Evolutionary conservation across 2,113 vertebrate species (phyloP), one percentile per base, ranked within the genome.

Genomic region (Maccullochella peelii): DNA sequence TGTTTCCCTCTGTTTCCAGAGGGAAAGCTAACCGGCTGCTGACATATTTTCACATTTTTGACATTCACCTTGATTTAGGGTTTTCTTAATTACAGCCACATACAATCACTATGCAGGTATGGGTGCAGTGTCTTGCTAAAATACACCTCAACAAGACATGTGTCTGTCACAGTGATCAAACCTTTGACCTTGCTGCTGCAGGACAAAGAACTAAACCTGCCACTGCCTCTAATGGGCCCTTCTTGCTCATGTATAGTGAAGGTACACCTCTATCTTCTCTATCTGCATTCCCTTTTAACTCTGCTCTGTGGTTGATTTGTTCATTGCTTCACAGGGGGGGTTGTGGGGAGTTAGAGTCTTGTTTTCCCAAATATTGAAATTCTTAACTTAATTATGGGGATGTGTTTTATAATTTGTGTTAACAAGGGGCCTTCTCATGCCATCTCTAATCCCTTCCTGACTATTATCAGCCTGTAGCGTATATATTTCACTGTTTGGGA

Each of bases 301-400:
- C 72, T 62, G 8, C 78, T 74, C 76, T 69, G 66, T n/a, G 44
- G 57, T 47, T 49, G 52, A 74, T 69, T 66, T 50, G 27, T 79
- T 57, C 9, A 9, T 20, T 63, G 66, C 79, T 84, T 81, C 70
- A 80, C 67, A 74, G 30, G 40, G 25, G 42, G 74, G 67, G 58
- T 80, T 76, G 77, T 25, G 55, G 66, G 50, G 68, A 63, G 86
- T 80, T 79, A 44, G 55, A 27, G 15, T 66, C 36, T 82, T 91
- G 86, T 93, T 93, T 91, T 87, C 65, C 73, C 42, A 83, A 88
- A 92, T 89, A 89, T 25, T 78, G 73, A 79, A 80, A 86, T 91
- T 84, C 89, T 91, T 84, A 79, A 77, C 71, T 80, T 93, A 91
- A 93, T 93, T 89, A 92, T 80, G 78, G 90, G 84, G 86, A 84